Base-by-base conservation (phyloP, 1,140 invertebrate genomes). In the Linepithema humile region DNA sequence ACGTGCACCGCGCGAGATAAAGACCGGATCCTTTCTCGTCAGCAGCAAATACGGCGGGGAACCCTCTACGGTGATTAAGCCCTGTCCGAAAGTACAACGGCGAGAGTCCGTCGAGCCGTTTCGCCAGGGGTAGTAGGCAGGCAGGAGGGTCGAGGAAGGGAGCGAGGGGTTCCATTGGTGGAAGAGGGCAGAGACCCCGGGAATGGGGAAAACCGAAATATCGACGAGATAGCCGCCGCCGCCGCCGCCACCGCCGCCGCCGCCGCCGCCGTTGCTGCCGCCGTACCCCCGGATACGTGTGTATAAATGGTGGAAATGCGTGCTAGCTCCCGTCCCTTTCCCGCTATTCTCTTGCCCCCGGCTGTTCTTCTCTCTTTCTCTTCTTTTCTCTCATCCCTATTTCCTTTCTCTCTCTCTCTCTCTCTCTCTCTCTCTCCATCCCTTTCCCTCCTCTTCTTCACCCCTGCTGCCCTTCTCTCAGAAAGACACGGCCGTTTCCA, bases 1-100 rank as follows among this genome's bases (percentile, higher is more conserved):
- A 88, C 82, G 86, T 84, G 85, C 83, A 85, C 85, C 59, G 80
- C 48, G 67, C 67, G 73, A 87, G 85, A 88, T 88, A 88, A 87
- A 88, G 86, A 84, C 73, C 82, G 80, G 85, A 88, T 87, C 86
- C 85, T 88, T 88, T 88, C 86, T 84, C 86, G 85, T 87, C 70
- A 75, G 74, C 86, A 59, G 86, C 72, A 73, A 77, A 82, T 69
- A 85, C 80, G 69, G 70, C 40, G 55, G 64, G 65, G 85, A 84
- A 84, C 72, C 85, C 86, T 84, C 85, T 70, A 87, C 73, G 86
- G 86, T 87, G 86, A 88, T 88, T 88, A 88, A 88, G 86, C 85
- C 86, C 60, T 86, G 86, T 88, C 86, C 86, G 86, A 88, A 88
- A 88, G 86, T 88, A 87, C 80, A 87, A 85, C 80, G 85, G 64